Base-by-base conservation (phyloP, 2,888 invertebrate genomes). In the Omphaloscelis lunosa region DNA sequence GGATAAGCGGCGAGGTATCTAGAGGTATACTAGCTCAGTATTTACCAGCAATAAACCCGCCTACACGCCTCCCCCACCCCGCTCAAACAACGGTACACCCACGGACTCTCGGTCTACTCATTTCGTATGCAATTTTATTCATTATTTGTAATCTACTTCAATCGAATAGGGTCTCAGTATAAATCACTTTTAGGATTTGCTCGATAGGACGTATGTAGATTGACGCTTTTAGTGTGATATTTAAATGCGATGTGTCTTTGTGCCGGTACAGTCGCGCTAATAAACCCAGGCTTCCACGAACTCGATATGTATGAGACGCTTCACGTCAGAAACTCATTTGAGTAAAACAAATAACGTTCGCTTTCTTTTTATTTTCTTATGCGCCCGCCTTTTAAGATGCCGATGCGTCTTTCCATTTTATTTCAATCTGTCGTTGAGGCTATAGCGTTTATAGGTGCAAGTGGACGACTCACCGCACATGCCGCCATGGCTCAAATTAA, bases 91-190 rank as follows among this genome's bases (percentile, higher is more conserved):
- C 91, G 92, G 90, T 92, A 93, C 91, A 93, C 93, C 94, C 94
- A 93, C 94, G 93, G 95, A 93, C 94, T 93, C 93, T 93, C 93
- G 92, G 92, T 94, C 93, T 93, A 92, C 96, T 96, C 96, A 96
- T 96, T 96, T 95, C 95, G 95, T 95, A 96, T 96, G 96, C 96
- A 96, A 96, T 96, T 96, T 96, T 96, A 96, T 96, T 96, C 96
- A 96, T 96, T 96, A 96, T 96, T 96, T 96, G 96, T 96, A 96
- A 96, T 96, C 96, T 95, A 95, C 96, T 96, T 95, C 95, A 96
- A 96, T 96, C 94, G 96, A 95, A 95, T 95, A 94, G 95, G 95
- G 95, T 94, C 94, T 92, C 95, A 89, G 95, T 95, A 95, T 96
- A 96, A 96, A 96, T 96, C 96, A 96, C 95, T 95, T 96, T 96